phyloP scores from a whole-genome alignment of 2,797 vertebrate species.

The Buphagus erythrorhynchus region DNA sequence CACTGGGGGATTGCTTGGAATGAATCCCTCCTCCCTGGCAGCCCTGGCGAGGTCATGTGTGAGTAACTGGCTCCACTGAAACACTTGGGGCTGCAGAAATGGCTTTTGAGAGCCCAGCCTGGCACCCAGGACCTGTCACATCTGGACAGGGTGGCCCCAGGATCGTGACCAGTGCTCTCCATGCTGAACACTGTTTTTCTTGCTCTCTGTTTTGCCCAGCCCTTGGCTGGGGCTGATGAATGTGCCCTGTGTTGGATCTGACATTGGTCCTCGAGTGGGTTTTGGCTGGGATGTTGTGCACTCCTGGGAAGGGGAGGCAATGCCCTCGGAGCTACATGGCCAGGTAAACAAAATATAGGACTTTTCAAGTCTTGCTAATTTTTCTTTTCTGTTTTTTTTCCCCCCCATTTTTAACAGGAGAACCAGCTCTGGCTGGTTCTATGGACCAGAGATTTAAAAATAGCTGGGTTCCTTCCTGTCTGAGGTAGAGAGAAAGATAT shows the following conservation, averaged over 20 bases:
- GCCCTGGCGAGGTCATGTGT: background rate
- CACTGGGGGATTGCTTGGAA: conserved; percentile 65
- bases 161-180: rapidly evolving
- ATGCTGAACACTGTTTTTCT: background rate
- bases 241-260: background rate
- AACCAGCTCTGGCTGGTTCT: conserved; percentile 1
- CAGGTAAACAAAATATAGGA: background rate
- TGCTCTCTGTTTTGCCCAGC: background rate
- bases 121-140: background rate
- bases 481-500: conserved; percentile 72
- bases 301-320: background rate
- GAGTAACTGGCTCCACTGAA: background rate
- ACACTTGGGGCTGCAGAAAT: background rate
- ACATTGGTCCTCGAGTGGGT: rapidly evolving
- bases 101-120: background rate
- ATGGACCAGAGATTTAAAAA: conserved; percentile 50
- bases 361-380: background rate
- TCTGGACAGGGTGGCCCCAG: background rate
- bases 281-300: background rate
- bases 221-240: background rate
- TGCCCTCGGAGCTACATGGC: rapidly evolving
- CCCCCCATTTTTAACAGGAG: background rate
- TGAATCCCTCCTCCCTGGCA: conserved; percentile 25
- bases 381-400: rapidly evolving
- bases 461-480: conserved; percentile 66